Evolutionary conservation across 2,797 vertebrate genomes (phyloP).

Genomic region (Acipenser ruthenus): DNA sequence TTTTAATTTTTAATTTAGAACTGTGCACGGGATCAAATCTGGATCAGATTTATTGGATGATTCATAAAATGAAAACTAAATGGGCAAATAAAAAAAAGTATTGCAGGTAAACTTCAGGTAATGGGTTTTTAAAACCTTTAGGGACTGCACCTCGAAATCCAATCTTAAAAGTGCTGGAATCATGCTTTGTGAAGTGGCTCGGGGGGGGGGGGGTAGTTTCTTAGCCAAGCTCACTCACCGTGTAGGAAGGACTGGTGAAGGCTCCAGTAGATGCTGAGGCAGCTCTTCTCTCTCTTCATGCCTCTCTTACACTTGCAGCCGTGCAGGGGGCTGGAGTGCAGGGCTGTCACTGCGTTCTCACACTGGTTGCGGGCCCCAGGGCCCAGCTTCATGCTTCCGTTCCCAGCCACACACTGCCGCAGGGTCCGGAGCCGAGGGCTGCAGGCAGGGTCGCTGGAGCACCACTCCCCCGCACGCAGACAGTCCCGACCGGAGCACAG

Average conservation of each 20-base stretch:
- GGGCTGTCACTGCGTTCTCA: conserved; percentile 69
- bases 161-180: too few species aligned
- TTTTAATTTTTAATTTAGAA: too few species aligned
- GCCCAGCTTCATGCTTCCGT: conserved; percentile 76
- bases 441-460: conserved; percentile 77
- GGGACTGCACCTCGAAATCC: too few species aligned
- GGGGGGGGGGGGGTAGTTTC: too few species aligned
- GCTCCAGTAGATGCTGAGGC: conserved; percentile 88
- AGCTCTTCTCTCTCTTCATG: conserved; percentile 90
- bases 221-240: conserved; percentile 45
- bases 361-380: conserved; percentile 80
- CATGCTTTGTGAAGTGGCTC: too few species aligned
- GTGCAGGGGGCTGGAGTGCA: conserved; percentile 78
- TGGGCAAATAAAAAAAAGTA: too few species aligned
- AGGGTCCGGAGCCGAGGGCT: conserved; percentile 81
- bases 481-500: conserved; percentile 66
- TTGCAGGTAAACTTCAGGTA: too few species aligned
- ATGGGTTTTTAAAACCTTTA: too few species aligned
- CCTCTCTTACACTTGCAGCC: conserved; percentile 85
- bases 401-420: conserved; percentile 81
- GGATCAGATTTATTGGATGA: too few species aligned
- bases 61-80: too few species aligned
- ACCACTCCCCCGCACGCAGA: conserved; percentile 76
- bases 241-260: conserved; percentile 83
- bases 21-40: too few species aligned